Evolutionary conservation across 2,113 vertebrate genomes (phyloP), one percentile per base, ranked within the genome.

Genomic region (Tenebrosternarchus preto): DNA sequence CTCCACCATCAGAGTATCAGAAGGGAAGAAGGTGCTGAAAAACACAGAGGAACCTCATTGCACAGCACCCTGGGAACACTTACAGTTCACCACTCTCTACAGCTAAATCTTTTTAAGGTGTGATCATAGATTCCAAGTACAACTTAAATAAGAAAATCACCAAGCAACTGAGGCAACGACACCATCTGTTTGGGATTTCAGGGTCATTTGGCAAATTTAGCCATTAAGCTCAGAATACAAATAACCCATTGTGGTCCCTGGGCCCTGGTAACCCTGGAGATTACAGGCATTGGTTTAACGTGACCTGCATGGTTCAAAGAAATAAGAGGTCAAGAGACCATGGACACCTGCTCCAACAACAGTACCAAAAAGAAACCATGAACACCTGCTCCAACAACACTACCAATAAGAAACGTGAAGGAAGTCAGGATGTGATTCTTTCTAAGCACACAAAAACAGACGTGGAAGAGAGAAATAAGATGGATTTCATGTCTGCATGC

Each of bases 161-260:
- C 57, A 60, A 60, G 31, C 11, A 7, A 11, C 11, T n/a, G 36
- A 60, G 43, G 19, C 8, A 55, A 27, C 24, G 22, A 25, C 17
- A 43, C n/a, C 17, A 68, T 75, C 63, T 78, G 33, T 80, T 46
- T 25, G 66, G 56, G 75, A 27, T 79, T 66, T 83, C 39, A 71
- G 81, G 46, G 55, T 64, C 80, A 82, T 20, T 63, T 75, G 31
- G 36, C 53, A 50, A 57, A 43, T 59, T 22, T 8, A 22, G 15
- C 64, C 11, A 31, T 71, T 25, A 71, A 25, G 24, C 66, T 46
- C 24, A 3, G 20, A 63, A 55, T 66, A 82, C 78, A 72, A 82
- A 77, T 43, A 78, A 77, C n/a, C 64, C 29, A 77, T 83, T 83
- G 80, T 27, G 22, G 63, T 80, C 60, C 73, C 60, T 84, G 78